Evolutionary conservation across 2,888 invertebrate genomes (phyloP), one percentile per base, ranked within the genome.

Genomic region (Villa cingulata): DNA sequence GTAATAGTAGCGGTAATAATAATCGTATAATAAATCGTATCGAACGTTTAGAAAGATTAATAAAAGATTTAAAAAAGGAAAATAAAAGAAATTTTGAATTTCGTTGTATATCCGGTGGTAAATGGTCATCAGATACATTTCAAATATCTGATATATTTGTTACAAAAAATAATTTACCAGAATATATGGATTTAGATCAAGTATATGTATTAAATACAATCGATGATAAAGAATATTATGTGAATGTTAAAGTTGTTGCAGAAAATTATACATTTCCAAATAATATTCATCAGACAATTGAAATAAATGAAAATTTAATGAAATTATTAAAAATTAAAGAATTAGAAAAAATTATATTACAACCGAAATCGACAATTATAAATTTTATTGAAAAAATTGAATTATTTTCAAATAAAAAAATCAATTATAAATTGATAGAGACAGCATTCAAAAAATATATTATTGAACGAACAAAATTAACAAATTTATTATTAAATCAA

Each of bases 341-440:
- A 52, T 54, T 65, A 42, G 66, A 68, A 48, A 62, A 64, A 15
- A 59, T 70, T 12, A 62, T 62, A 1, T 51, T 70, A 1, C 59
- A 58, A 14, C 62, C 66, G 1, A 68, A 66, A 48, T 60, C 62
- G 1, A 62, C 62, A 38, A 62, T 66, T 2, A 53, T 64, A 2
- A 70, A 70, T 56, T 68, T 67, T 55, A 59, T 69, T 5, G 70
- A 70, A 48, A 66, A 67, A 52, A 64, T 70, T 23, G 68, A 70
- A 53, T 50, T 70, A 32, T 63, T 62, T 54, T 63, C 69, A 2
- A 58, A 63, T 46, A 62, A 59, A 53, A 65, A 64, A 51, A 64
- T 63, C 3, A 63, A 64, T 45, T 65, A 66, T 44, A 68, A 68
- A 54, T 62, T 67, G 27, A 57, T 69, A 5, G 69, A 70, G 53